Evolutionary conservation across 2,113 vertebrate genomes (phyloP), one percentile per base, ranked within the genome.

Genomic region (Cygnus buccinator): DNA sequence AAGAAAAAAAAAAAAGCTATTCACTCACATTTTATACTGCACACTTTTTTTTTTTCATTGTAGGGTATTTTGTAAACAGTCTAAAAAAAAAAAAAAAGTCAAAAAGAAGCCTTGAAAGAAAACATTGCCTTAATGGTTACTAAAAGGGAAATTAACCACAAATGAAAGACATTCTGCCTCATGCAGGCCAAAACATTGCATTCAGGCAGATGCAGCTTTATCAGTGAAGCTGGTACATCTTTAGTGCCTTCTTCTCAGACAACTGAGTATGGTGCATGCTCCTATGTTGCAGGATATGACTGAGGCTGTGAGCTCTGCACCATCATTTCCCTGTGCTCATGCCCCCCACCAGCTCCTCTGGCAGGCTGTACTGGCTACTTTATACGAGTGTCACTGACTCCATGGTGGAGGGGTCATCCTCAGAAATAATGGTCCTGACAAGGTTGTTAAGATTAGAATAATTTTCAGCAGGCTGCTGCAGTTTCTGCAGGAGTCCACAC

Each of bases 91-190:
- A 71, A 57, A 21, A 39, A 39, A 10, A 39, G 29, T 23, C 84
- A 87, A 67, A 83, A 79, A 67, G 11, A 75, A 83, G 21, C 15
- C 19, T 91, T 72, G 72, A 68, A 83, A 76, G 59, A 72, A 89
- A 76, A 68, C 43, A 20, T 20, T 9, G 2, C 37, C n/a, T 46
- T 77, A 50, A 73, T 35, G 12, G 48, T 72, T 83, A 31, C 9
- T 55, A 41, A 80, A 86, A 50, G 35, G 55, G 58, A 68, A 72
- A 90, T 41, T 52, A 43, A 89, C 68, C 58, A 81, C 33, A 58
- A 59, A 78, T 70, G 8, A 55, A 84, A 54, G 37, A 68, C 29
- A 21, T 43, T 67, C 44, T 85, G 46, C 20, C n/a, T 84, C 35
- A 48, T 41, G 21, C 29, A 37, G 15, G 9, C 10, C 43, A 52